Base-by-base conservation (phyloP, 2,888 invertebrate genomes). In the Amblyjoppa fuscipennis region DNA sequence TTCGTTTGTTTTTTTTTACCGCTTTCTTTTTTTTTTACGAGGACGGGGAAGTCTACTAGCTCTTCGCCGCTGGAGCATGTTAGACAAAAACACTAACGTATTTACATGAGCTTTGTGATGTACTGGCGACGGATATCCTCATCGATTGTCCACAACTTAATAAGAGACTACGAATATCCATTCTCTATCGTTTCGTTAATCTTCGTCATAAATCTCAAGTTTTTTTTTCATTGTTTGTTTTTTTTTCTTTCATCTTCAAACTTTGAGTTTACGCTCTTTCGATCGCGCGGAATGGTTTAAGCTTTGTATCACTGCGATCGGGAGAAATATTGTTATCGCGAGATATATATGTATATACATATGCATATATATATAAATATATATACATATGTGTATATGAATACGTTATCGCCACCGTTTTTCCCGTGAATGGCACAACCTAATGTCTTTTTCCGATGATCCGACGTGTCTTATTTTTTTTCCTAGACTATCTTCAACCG, bases 281-380 rank as follows among this genome's bases (percentile, higher is more conserved):
- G 53, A 83, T 81, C 56, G 80, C 79, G 71, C 86, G 87, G 87
- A 88, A 88, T 88, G 88, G 71, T 80, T 76, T 77, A 81, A 88
- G 84, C 82, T 74, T 75, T 64, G 73, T 85, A 88, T 86, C 85
- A 87, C 84, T 84, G 84, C 77, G 83, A 84, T 86, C 56, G 51
- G 59, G 49, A 74, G 53, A 69, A 71, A 77, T 49, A 49, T 49
- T 49, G 25, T 56, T 11, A 56, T 28, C 28, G 59, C 74, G 70
- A 64, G 64, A 59, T 86, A 78, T 86, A 83, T 75, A 41, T 41
- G 9, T 11, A 41, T 49, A 20, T 20, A 20, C 20, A 59, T 86
- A 78, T 86, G 82, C 73, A 41, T 41, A 41, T 11, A 41, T 49
- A 59, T 86, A 78, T 86, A 83, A 70, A 41, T 41, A 41, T 11